These are phyloP conservation scores for Drosophila mimica DNA, from an alignment of 2,888 invertebrate species.

Conservation along the genomic window DNA sequence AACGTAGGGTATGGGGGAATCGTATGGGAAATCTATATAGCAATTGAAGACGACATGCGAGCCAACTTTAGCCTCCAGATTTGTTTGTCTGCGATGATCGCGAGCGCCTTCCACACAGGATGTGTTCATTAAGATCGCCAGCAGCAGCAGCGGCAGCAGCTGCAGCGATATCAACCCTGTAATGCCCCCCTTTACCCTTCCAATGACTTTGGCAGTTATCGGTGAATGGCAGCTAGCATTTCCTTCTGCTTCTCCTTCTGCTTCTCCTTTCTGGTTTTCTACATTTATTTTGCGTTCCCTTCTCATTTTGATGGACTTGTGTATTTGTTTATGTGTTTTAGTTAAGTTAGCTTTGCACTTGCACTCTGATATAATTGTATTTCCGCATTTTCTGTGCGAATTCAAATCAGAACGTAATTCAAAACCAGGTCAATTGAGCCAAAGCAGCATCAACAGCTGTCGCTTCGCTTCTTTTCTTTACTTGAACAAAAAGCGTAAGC, in stretches of 20 bases:
- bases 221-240: conserved; percentile 24
- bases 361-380: conserved; percentile 13
- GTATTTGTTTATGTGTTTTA: not conserved
- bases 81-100: conserved; percentile 78
- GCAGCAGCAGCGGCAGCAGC: conserved; percentile 19
- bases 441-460: conserved; percentile 7
- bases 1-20: conserved; percentile 93
- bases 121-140: conserved; percentile 82
- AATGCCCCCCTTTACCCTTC: conserved; percentile 8
- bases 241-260: not conserved
- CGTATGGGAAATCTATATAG: conserved; percentile 93
- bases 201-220: conserved; percentile 38
- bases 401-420: conserved; percentile 34
- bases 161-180: conserved; percentile 1
- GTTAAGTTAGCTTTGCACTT: conserved; percentile 15
- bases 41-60: conserved; percentile 85
- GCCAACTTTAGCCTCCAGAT: conserved; percentile 85
- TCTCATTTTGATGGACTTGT: conserved; percentile 41
- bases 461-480: conserved; percentile 19
- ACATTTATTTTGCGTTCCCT: conserved; percentile 26
- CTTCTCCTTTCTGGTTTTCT: not conserved
- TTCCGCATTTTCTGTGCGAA: conserved; percentile 37
- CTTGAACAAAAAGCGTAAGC: conserved; percentile 6
- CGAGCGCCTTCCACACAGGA: conserved; percentile 82
- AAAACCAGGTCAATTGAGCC: conserved; percentile 71